phyloP scores from a whole-genome alignment of 2,888 invertebrate genomes.

The Gasteruption jaculator region DNA sequence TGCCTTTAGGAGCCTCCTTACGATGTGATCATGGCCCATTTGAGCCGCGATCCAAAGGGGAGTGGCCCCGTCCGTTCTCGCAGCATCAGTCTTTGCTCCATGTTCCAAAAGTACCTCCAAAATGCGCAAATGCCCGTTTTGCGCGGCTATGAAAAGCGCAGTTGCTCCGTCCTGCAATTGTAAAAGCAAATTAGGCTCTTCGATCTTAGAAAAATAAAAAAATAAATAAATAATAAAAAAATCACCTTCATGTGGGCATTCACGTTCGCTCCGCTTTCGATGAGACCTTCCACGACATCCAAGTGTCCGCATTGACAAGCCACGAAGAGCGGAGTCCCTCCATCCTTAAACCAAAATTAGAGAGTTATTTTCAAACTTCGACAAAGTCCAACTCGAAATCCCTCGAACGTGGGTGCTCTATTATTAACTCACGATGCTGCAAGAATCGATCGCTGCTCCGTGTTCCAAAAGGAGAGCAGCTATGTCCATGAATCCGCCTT shows the following conservation, averaged over 20 bases:
- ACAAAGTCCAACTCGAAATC: neutral
- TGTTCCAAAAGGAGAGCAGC: constrained; percentile 73
- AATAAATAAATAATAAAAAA: neutral
- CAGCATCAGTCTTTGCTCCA: constrained; percentile 70
- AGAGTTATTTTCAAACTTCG: neutral
- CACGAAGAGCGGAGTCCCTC: constrained; percentile 91
- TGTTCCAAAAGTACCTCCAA: constrained; percentile 67
- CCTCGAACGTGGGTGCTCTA: neutral
- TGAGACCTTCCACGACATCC: constrained; percentile 79
- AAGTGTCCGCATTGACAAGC: constrained; percentile 89
- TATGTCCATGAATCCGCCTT: constrained; percentile 85
- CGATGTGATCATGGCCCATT: constrained; percentile 87
- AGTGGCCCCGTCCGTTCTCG: constrained; percentile 79
- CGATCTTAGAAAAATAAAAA: neutral
- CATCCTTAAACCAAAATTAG: constrained; percentile 64
- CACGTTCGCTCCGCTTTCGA: constrained; percentile 76
- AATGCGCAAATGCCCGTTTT: constrained; percentile 86
- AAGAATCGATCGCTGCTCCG: constrained; percentile 73
- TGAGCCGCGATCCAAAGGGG: constrained; percentile 94
- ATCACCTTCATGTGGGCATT: constrained; percentile 81
- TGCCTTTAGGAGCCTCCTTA: constrained; percentile 69
- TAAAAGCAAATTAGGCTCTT: constrained; percentile 10
- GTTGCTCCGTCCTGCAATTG: constrained; percentile 78
- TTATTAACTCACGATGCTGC: constrained; percentile 74
- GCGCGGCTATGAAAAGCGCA: constrained; percentile 87